A percentile compares a stretch with the other conserved stretches of the same genome.
These are phyloP conservation scores for Xenopus laevis DNA, from an alignment of 2,113 vertebrate genomes.

Conservation along the genomic window DNA sequence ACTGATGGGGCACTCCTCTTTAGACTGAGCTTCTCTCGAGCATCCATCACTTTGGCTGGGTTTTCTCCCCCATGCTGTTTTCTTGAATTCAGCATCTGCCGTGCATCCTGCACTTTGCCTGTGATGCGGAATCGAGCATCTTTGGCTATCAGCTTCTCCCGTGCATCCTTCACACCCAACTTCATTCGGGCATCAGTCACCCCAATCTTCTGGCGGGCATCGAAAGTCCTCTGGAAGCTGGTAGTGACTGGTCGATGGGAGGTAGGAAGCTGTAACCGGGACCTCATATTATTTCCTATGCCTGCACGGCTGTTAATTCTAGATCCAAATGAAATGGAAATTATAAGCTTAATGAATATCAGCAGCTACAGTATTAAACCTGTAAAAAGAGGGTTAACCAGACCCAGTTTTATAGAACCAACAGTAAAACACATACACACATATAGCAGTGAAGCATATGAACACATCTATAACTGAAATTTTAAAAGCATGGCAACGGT, in stretches of 20 bases:
- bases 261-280: slow-evolving; percentile 61
- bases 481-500: no score
- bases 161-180: slow-evolving; percentile 85
- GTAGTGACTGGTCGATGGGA: slow-evolving; percentile 50
- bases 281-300: slow-evolving; percentile 64
- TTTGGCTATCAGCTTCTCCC: slow-evolving; percentile 87
- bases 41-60: slow-evolving; percentile 78
- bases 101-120: slow-evolving; percentile 85
- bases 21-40: slow-evolving; percentile 87
- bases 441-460: no score
- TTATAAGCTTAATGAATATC: neutral
- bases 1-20: slow-evolving; percentile 76
- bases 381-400: no score
- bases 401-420: no score
- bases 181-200: slow-evolving; percentile 79
- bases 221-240: slow-evolving; percentile 73
- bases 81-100: slow-evolving; percentile 91
- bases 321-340: slow-evolving; percentile 18
- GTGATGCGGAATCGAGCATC: slow-evolving; percentile 90
- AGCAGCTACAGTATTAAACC: neutral
- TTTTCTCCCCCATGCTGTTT: slow-evolving; percentile 67
- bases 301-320: slow-evolving; percentile 62
- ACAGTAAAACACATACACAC: no score
- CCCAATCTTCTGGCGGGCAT: slow-evolving; percentile 92
- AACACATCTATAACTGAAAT: no score